Conservation (phyloP, 2,888 invertebrate species). For the Anoplius nigerrimus region DNA sequence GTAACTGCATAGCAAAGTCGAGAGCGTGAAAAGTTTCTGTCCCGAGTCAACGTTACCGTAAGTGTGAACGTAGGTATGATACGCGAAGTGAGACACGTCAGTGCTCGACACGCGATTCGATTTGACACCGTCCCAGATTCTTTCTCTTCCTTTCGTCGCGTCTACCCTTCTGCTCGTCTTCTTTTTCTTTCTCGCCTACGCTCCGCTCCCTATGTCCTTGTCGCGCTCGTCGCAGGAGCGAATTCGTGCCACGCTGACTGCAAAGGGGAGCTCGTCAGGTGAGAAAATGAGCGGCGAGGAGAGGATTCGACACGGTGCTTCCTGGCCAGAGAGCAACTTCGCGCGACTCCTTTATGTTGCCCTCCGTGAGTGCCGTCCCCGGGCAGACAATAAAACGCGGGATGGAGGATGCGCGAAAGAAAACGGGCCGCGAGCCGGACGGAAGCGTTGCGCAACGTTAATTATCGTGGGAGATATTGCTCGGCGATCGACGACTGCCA, state of each 20-base stretch:
- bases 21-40: too few species aligned
- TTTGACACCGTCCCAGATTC: too few species aligned
- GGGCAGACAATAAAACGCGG: too few species aligned
- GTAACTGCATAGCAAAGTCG: too few species aligned
- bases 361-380: conserved; percentile 1
- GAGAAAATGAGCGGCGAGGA: conserved; percentile 53
- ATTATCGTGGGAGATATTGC: conserved; percentile 1
- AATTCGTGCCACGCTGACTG: too few species aligned
- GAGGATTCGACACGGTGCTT: conserved; percentile 53
- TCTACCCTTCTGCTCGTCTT: background rate
- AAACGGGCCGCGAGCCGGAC: too few species aligned
- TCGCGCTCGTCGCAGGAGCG: background rate
- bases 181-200: background rate
- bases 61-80: too few species aligned
- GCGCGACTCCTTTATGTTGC: conserved; percentile 28
- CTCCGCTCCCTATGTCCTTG: conserved; percentile 14
- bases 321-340: conserved; percentile 39
- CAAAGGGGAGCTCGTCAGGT: conserved; percentile 23
- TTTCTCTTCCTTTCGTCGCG: background rate
- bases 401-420: too few species aligned
- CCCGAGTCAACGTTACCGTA: too few species aligned
- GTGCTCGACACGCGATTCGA: too few species aligned
- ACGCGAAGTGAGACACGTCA: too few species aligned
- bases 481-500: too few species aligned
- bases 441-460: background rate